These are phyloP conservation scores for Macrosteles quadrilineatus DNA, from an alignment of 1,140 invertebrate species.

Conservation along the genomic window DNA sequence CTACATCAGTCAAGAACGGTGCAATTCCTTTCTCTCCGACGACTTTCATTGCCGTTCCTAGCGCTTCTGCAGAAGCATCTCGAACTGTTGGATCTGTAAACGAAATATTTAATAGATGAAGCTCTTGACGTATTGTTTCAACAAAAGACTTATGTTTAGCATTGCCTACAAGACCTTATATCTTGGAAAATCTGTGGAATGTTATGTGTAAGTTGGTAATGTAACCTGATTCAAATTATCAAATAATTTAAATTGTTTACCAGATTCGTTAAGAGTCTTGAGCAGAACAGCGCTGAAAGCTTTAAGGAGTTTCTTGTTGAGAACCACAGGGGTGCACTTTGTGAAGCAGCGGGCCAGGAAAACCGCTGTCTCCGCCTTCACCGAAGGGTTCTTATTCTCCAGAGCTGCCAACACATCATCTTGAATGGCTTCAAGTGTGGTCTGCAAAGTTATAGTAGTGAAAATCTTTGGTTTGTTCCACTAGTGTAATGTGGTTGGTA, in stretches of 20 bases:
- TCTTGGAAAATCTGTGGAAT: too few relatives aligned
- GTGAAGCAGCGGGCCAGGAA: conserved; percentile 85
- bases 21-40: conserved; percentile 89
- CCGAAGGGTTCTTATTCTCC: conserved; percentile 92
- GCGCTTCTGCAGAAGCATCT: conserved; percentile 83
- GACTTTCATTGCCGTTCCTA: conserved; percentile 93
- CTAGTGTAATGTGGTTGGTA: too few relatives aligned
- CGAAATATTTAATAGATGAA: conserved; percentile 33
- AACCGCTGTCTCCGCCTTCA: conserved; percentile 89
- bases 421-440: conserved; percentile 81
- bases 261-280: conserved; percentile 84
- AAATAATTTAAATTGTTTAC: too few relatives aligned
- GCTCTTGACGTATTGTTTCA: too few relatives aligned
- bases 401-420: conserved; percentile 84
- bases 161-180: too few relatives aligned
- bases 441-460: conserved; percentile 60
- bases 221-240: too few relatives aligned
- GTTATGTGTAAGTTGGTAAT: too few relatives aligned
- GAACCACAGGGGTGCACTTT: conserved; percentile 72
- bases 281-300: conserved; percentile 75
- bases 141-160: too few relatives aligned
- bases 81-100: conserved; percentile 76
- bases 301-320: conserved; percentile 94
- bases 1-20: conserved; percentile 85
- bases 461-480: too few relatives aligned